Conservation (phyloP, 2,113 vertebrate species). For the Caloenas nicobarica region DNA sequence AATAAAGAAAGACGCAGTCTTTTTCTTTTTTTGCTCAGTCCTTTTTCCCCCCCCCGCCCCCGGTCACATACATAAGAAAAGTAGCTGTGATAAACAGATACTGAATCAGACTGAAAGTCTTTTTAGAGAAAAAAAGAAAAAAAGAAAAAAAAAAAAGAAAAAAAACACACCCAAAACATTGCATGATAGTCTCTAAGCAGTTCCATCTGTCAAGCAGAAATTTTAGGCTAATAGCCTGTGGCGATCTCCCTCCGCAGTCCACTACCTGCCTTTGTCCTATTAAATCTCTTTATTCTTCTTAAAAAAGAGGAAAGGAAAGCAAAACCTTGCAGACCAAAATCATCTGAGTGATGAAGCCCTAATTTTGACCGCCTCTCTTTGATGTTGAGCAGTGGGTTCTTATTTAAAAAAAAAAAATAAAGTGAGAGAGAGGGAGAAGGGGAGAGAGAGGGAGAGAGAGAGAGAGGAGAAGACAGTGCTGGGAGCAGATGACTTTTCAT, state of each 20-base stretch:
- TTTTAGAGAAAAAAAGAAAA: background rate
- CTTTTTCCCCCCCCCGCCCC: background rate
- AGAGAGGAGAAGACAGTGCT: constrained; percentile 80
- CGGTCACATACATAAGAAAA: constrained; percentile 76
- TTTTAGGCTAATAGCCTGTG: constrained; percentile 94
- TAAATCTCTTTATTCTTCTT: constrained; percentile 89
- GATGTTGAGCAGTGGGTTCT: constrained; percentile 90
- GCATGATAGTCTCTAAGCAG: constrained; percentile 97
- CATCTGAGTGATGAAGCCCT: constrained; percentile 87
- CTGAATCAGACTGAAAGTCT: constrained; percentile 80
- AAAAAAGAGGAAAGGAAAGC: constrained; percentile 74
- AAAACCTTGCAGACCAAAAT: constrained; percentile 84
- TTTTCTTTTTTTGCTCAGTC: background rate
- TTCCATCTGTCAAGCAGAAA: constrained; percentile 97
- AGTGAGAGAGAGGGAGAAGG: constrained; percentile 57
- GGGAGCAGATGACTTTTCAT: constrained; percentile 90
- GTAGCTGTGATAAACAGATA: constrained; percentile 83
- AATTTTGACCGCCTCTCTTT: constrained; percentile 90
- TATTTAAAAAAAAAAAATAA: constrained; percentile 73
- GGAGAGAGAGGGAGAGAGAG: constrained; percentile 71
- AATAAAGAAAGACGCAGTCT: background rate
- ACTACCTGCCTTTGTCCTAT: constrained; percentile 95
- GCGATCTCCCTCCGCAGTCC: constrained; percentile 87
- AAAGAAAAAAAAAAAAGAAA: background rate
- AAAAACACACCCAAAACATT: constrained; percentile 87